Evolutionary conservation across 1,140 invertebrate genomes (phyloP), one percentile per base, ranked within the genome.

Genomic region (Drosophila santomea): DNA sequence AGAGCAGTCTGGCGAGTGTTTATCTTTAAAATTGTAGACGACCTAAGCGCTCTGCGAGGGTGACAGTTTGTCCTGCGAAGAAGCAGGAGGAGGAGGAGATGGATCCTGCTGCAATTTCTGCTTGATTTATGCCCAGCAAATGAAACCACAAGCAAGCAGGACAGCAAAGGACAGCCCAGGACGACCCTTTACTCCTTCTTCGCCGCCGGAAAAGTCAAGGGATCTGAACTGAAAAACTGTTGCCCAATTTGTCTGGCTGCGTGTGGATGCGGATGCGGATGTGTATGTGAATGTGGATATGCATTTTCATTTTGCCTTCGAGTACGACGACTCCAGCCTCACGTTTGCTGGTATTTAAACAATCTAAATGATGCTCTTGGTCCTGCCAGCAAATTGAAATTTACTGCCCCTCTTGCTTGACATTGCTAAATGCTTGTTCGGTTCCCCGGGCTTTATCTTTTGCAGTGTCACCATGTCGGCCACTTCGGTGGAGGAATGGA

Each of bases 51-150:
- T 67, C 38, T 32, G 58, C 51, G 60, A 48, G 57, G 48, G 36
- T 52, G 55, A 43, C 74, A 62, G 54, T 58, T 63, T 63, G 44
- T 32, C 45, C 44, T 50, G 52, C 2, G 25, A 4, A 62, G 44
- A n/a, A 15, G 25, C 45, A 39, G 55, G 52, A 4, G 25, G 8
- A 61, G 44, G 2, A 20, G 20, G 20, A 20, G 20, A 2, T 11
- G 32, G 25, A 36, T n/a, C 3, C 52, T 60, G 58, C 55, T 68
- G 76, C 69, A 78, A 58, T 83, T 78, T 82, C 56, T 54, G 63
- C 55, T 78, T 82, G 76, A 82, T 82, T 83, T 82, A 82, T 82
- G 75, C 69, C 75, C 74, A 79, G 62, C 62, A 83, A 82, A 82
- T 79, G 72, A 83, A 69, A 68, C 63, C 66, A 78, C 75, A 74